Evolutionary conservation across 2,113 vertebrate genomes (phyloP).

Genomic region (Heterotis niloticus): DNA sequence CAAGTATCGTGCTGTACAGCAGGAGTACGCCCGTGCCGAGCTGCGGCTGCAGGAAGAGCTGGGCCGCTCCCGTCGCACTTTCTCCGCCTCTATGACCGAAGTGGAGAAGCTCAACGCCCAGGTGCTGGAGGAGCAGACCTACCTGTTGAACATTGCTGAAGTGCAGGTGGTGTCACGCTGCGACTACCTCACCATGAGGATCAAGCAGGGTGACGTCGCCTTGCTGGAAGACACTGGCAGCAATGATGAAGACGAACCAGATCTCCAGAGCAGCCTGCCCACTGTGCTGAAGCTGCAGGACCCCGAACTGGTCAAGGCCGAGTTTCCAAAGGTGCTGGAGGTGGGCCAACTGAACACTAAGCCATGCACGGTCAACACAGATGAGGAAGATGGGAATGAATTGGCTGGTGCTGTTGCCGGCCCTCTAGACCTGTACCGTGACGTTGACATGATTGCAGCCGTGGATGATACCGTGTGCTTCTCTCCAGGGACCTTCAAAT

Average conservation of each 20-base stretch:
- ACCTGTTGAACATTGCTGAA: constrained; percentile 87
- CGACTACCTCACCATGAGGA: constrained; percentile 89
- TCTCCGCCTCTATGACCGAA: constrained; percentile 78
- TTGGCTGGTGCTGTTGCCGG: constrained; percentile 27
- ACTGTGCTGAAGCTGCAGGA: constrained; percentile 81
- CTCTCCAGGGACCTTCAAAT: constrained; percentile 69
- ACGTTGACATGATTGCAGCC: constrained; percentile 67
- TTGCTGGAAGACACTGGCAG: constrained; percentile 75
- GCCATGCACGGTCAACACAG: constrained; percentile 72
- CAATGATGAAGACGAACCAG: constrained; percentile 76
- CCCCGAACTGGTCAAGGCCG: constrained; percentile 77
- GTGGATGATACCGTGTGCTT: constrained; percentile 67
- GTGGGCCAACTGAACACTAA: constrained; percentile 81
- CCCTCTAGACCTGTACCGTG: constrained; percentile 64
- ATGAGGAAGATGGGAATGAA: constrained; percentile 71
- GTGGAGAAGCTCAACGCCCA: constrained; percentile 85
- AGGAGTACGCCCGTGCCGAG: constrained; percentile 85
- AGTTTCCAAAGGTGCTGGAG: constrained; percentile 74
- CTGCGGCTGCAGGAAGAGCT: constrained; percentile 84
- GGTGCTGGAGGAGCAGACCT: constrained; percentile 87
- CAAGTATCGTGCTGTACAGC: constrained; percentile 80
- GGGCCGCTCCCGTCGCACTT: constrained; percentile 78
- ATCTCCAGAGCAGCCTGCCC: constrained; percentile 73
- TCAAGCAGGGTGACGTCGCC: constrained; percentile 84
- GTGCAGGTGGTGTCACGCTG: constrained; percentile 90